Evolutionary conservation across 2,113 vertebrate genomes (phyloP).

Genomic region (Proteles cristata): DNA sequence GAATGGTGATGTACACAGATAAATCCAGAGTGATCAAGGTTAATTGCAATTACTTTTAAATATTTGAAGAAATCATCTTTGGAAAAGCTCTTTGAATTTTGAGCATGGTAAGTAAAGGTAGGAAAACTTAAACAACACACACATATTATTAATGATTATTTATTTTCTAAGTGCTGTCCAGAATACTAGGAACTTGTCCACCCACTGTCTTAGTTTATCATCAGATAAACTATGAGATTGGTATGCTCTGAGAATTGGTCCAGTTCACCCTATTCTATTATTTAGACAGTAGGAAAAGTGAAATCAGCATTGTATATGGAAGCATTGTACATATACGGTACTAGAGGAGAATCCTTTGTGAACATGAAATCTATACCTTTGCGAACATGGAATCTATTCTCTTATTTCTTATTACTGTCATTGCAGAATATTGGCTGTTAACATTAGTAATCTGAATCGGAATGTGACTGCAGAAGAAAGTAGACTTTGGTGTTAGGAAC

Average conservation of each 20-base stretch:
- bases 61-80: not conserved
- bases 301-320: not conserved
- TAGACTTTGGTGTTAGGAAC: not conserved
- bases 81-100: not conserved
- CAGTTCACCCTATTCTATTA: not conserved
- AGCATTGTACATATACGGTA: not conserved
- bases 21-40: not conserved
- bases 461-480: not conserved
- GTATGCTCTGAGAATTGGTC: not conserved
- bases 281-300: not conserved
- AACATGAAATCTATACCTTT: not conserved
- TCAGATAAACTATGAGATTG: not conserved
- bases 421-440: not conserved
- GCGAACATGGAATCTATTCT: too few relatives aligned
- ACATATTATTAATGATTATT: not conserved
- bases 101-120: slow-evolving; percentile 5
- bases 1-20: not conserved
- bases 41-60: not conserved
- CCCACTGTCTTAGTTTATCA: not conserved
- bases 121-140: not conserved
- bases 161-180: not conserved
- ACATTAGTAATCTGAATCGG: not conserved
- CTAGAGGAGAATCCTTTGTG: not conserved
- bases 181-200: not conserved
- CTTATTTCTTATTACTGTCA: not conserved